Evolutionary conservation across 2,888 invertebrate genomes (phyloP).

Genomic region (Beris morrisii): DNA sequence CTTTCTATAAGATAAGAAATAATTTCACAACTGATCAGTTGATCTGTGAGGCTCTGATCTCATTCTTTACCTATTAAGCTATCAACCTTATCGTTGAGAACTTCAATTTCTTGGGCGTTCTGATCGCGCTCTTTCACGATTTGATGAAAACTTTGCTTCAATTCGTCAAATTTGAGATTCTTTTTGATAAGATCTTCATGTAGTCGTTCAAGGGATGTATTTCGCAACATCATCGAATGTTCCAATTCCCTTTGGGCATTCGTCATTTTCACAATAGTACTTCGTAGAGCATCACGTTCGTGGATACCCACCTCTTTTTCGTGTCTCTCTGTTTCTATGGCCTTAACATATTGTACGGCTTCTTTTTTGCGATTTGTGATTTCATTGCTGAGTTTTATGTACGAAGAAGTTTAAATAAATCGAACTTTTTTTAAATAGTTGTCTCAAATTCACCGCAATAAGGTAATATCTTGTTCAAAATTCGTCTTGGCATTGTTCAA

Average conservation of each 20-base stretch:
- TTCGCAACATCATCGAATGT: constrained; percentile 47
- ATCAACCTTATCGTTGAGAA: constrained; percentile 45
- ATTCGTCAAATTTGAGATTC: constrained; percentile 45
- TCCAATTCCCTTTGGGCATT: constrained; percentile 46
- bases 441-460: constrained; percentile 3
- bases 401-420: background rate
- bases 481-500: background rate
- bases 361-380: constrained; percentile 48
- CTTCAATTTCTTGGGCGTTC: constrained; percentile 45
- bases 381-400: constrained; percentile 43
- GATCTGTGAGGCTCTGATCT: background rate
- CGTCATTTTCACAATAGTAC: constrained; percentile 47
- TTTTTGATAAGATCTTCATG: constrained; percentile 48
- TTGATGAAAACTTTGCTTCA: constrained; percentile 42
- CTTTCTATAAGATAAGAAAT: constrained; percentile 42
- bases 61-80: constrained; percentile 20
- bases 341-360: constrained; percentile 43
- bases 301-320: constrained; percentile 47
- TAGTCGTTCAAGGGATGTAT: constrained; percentile 46
- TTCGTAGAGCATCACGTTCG: constrained; percentile 48
- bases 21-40: background rate
- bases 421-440: background rate
- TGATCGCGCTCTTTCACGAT: constrained; percentile 46
- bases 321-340: constrained; percentile 44
- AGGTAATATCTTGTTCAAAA: background rate